A percentile compares a stretch with the other conserved stretches of the same genome.
phyloP scores from a whole-genome alignment of 2,797 vertebrate genomes.

The Gymnoscopelus braueri region DNA sequence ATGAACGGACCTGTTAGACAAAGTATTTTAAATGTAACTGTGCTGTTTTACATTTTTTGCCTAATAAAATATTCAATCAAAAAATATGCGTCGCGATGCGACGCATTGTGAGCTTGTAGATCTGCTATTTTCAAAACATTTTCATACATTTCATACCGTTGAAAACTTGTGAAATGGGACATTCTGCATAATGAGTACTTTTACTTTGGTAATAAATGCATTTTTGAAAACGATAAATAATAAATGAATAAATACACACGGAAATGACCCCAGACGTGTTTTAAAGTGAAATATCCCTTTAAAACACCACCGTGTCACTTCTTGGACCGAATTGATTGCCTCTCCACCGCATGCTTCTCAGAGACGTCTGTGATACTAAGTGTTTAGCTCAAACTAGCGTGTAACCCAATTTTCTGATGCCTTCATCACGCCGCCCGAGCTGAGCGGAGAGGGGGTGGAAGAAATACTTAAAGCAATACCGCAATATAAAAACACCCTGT shows the following conservation, averaged over 20 bases:
- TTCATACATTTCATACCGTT: too few relatives aligned
- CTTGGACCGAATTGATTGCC: conserved; percentile 4
- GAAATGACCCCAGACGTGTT: too few relatives aligned
- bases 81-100: too few relatives aligned
- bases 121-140: too few relatives aligned
- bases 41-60: too few relatives aligned
- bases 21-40: too few relatives aligned
- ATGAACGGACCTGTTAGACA: too few relatives aligned
- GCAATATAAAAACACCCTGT: background rate
- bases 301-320: background rate
- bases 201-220: conserved; percentile 45
- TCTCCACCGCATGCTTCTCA: background rate
- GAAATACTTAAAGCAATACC: conserved; percentile 33
- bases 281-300: too few relatives aligned
- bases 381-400: conserved; percentile 9
- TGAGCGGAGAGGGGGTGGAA: conserved; percentile 10
- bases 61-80: too few relatives aligned
- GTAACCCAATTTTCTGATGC: conserved; percentile 15
- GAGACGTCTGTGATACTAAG: background rate
- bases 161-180: too few relatives aligned
- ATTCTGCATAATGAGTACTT: background rate
- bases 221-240: conserved; percentile 1
- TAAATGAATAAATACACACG: too few relatives aligned
- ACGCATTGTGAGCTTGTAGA: too few relatives aligned
- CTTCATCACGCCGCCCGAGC: background rate